These are phyloP conservation scores for Rhyzopertha dominica DNA, from an alignment of 1,140 invertebrate species.

Conservation along the genomic window DNA sequence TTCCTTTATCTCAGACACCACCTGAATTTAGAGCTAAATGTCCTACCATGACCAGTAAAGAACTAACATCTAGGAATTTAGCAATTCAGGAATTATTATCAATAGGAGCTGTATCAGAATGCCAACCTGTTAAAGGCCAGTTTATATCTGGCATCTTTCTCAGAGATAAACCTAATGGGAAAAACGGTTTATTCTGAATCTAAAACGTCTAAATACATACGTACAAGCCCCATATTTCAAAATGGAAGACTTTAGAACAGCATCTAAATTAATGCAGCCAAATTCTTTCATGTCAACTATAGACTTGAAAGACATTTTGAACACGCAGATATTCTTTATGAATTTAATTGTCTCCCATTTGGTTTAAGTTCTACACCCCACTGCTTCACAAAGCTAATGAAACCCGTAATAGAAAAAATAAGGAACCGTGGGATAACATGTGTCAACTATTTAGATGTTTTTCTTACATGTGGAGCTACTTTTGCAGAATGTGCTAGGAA, in stretches of 20 bases:
- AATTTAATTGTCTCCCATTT: constrained; percentile 26
- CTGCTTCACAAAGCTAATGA: constrained; percentile 29
- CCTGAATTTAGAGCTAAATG: neutral
- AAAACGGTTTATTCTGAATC: constrained; percentile 34
- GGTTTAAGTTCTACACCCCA: constrained; percentile 20
- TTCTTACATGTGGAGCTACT: constrained; percentile 24
- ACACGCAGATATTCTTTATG: constrained; percentile 21
- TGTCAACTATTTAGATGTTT: constrained; percentile 37
- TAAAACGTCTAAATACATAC: constrained; percentile 34
- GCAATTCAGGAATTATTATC: too few species aligned
- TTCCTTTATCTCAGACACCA: too few species aligned
- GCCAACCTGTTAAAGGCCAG: constrained; percentile 24
- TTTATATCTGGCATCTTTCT: constrained; percentile 34
- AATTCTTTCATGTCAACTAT: constrained; percentile 23
- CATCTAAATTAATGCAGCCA: constrained; percentile 21
- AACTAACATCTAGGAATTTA: constrained; percentile 1
- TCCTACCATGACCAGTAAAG: neutral
- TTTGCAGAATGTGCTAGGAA: constrained; percentile 11
- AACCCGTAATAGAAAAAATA: constrained; percentile 19
- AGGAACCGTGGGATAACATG: constrained; percentile 13
- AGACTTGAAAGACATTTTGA: constrained; percentile 32
- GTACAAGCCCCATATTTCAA: constrained; percentile 33
- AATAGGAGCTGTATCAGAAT: too few species aligned
- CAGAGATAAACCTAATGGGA: constrained; percentile 26
- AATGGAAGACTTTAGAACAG: constrained; percentile 33